Evolutionary conservation across 2,113 vertebrate species (phyloP), one percentile per base, ranked within the genome.

Genomic region (Leucopsar rothschildi): DNA sequence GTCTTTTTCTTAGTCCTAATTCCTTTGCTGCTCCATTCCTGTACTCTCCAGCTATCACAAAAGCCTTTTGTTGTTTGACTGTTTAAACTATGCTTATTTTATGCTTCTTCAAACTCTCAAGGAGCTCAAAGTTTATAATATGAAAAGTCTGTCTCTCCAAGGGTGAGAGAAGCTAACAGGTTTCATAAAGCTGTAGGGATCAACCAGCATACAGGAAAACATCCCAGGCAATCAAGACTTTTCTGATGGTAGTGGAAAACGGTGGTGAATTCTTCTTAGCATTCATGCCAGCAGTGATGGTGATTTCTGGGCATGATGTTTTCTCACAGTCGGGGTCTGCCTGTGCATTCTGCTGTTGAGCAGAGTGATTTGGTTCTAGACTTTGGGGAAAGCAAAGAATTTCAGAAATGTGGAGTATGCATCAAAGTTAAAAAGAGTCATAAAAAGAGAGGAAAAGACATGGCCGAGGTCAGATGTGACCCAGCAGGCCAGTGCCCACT

Each of bases 11-110:
- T 64, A 20, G 56, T 88, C 29, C 22, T n/a, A 2, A 6, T 86
- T 85, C 66, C 37, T 66, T 82, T 73, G 12, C 57, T 87, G 55
- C 35, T 65, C 39, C 49, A 10, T 86, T 80, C 88, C 39, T 66
- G 10, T 82, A 5, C 25, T 86, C 78, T 78, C 64, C 40, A 71
- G 37, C 72, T 82, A 37, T 72, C 59, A 91, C 71, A 93, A 76
- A 89, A 90, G 56, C 50, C 28, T 55, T 93, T 95, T 96, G 94
- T 95, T 97, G 65, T 85, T 90, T 96, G 82, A 70, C 71, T 94
- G 84, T 83, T 95, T 95, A 86, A 93, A 88, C 55, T 88, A 8
- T 3, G 5, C 75, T 89, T 95, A 92, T 82, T 95, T 91, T 79
- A 94, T 89, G 72, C 83, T 92, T 86, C 92, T 69, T 93, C 93